These are phyloP conservation scores for Thomomys bottae DNA, from an alignment of 2,113 vertebrate genomes.

Conservation along the genomic window DNA sequence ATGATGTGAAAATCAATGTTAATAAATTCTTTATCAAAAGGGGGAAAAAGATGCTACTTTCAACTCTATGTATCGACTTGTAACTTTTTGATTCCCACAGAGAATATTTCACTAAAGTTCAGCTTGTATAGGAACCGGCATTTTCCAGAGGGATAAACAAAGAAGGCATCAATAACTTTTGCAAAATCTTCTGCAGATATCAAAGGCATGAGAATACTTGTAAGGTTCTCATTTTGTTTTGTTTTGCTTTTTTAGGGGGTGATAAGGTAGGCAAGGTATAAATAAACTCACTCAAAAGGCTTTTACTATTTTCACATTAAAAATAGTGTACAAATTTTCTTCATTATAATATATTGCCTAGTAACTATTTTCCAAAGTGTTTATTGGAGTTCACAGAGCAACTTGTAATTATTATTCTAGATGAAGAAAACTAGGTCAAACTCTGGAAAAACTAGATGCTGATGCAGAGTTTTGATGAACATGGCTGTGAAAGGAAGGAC, in stretches of 20 bases:
- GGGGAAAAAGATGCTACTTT: conserved; percentile 36
- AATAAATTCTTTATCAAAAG: too few relatives aligned
- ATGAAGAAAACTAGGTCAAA: not conserved
- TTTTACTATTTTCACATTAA: conserved; percentile 26
- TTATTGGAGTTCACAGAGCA: not conserved
- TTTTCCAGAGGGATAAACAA: conserved; percentile 70
- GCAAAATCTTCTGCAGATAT: conserved; percentile 47
- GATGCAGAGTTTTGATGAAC: not conserved
- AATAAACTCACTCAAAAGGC: conserved; percentile 49
- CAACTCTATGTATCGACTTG: conserved; percentile 6
- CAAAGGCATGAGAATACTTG: conserved; percentile 61
- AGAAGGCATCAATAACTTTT: conserved; percentile 55
- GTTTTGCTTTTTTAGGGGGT: not conserved
- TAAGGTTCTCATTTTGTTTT: conserved; percentile 47
- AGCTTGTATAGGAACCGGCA: conserved; percentile 48
- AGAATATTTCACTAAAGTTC: conserved; percentile 57
- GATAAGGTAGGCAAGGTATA: conserved; percentile 39
- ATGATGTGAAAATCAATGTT: too few relatives aligned
- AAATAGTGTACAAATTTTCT: not conserved
- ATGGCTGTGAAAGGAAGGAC: not conserved
- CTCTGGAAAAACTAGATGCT: not conserved
- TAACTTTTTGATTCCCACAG: conserved; percentile 53
- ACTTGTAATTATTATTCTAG: conserved; percentile 7
- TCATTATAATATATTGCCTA: not conserved
- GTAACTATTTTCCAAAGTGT: not conserved